Evolutionary conservation across 2,113 vertebrate species (phyloP).

Genomic region (Varanus salvator): DNA sequence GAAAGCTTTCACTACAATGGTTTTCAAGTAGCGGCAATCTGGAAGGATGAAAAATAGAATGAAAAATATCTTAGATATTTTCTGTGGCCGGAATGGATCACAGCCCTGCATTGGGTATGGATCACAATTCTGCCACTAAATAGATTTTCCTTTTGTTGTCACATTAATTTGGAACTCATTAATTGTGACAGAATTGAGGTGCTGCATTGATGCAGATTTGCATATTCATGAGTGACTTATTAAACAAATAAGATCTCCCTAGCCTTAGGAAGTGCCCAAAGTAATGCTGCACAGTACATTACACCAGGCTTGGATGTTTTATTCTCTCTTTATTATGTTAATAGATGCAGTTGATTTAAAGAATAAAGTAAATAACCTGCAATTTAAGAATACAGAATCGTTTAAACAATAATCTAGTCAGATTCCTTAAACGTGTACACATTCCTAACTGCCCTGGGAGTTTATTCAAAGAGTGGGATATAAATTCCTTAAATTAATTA

Average conservation of each 20-base stretch:
- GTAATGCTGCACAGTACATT: conserved; percentile 80
- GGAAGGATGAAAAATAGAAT: background rate
- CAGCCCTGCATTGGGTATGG: conserved; percentile 77
- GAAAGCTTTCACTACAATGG: background rate
- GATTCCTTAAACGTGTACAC: conserved; percentile 8
- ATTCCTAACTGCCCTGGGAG: background rate
- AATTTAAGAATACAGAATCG: conserved; percentile 56
- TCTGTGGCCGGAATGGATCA: conserved; percentile 22
- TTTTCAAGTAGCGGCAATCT: background rate
- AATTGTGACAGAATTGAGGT: conserved; percentile 84
- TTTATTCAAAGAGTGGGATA: background rate
- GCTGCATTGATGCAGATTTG: conserved; percentile 79
- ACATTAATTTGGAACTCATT: conserved; percentile 87
- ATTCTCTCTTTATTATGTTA: conserved; percentile 82
- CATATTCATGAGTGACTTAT: conserved; percentile 85
- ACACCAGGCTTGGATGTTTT: conserved; percentile 77
- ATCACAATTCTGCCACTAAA: conserved; percentile 78
- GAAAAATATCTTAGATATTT: conserved; percentile 11
- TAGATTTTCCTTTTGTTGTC: conserved; percentile 85
- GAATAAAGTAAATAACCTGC: conserved; percentile 23
- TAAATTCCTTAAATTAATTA: conserved; percentile 8
- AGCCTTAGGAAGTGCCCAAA: conserved; percentile 78
- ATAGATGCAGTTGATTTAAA: conserved; percentile 75
- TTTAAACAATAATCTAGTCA: conserved; percentile 78
- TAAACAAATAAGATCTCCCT: conserved; percentile 86